Percentiles rank a stretch among this genome's conserved stretches.
Evolutionary conservation across 2,888 invertebrate genomes (phyloP).

Genomic region (Nezara viridula): DNA sequence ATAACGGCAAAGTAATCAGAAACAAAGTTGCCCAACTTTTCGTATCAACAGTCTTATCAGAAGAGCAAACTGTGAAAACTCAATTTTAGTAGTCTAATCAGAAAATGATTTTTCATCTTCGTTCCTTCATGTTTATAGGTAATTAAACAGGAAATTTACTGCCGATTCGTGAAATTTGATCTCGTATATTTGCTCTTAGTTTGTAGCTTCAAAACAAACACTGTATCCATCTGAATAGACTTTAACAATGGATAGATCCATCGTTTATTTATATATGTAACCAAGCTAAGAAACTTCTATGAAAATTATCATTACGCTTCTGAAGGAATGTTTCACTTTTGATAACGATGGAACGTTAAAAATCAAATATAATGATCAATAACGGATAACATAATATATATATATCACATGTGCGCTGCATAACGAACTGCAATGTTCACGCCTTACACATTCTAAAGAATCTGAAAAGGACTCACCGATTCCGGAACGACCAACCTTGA

Average conservation of each 20-base stretch:
- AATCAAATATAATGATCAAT: not conserved
- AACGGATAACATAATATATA: not conserved
- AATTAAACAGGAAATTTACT: not conserved
- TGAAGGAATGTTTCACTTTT: not conserved
- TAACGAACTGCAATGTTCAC: not conserved
- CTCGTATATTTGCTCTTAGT: not conserved
- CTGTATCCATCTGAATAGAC: not conserved
- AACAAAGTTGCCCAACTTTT: conserved; percentile 23
- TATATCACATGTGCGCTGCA: not conserved
- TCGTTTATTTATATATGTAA: not conserved
- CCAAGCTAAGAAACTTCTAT: not conserved
- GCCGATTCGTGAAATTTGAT: not conserved
- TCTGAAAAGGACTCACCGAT: not conserved
- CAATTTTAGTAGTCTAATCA: conserved; percentile 18
- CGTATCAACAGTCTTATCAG: conserved; percentile 2
- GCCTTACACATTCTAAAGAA: not conserved
- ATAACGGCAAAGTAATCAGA: conserved; percentile 14
- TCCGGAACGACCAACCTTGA: conserved; percentile 13
- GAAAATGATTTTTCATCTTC: conserved; percentile 16
- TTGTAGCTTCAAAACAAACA: not conserved
- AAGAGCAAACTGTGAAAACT: conserved; percentile 20
- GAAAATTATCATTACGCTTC: not conserved
- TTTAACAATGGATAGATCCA: not conserved
- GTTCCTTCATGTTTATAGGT: not conserved
- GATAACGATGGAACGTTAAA: not conserved